These are phyloP conservation scores for Motacilla tschutschensis DNA, from an alignment of 2,113 vertebrate species.

Conservation along the genomic window DNA sequence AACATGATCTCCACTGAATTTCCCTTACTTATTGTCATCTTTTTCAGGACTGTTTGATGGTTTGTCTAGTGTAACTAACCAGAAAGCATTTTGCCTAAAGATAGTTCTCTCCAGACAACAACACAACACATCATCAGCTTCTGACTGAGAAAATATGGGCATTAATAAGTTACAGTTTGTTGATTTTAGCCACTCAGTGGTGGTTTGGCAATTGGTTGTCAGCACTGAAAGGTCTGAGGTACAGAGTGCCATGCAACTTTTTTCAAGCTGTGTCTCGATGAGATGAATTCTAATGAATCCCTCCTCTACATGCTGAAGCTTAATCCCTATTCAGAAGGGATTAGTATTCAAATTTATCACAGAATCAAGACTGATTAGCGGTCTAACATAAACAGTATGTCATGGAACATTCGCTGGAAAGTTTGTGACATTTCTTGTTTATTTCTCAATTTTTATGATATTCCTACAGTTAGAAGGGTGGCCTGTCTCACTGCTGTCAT, in stretches of 20 bases:
- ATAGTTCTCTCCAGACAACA: background rate
- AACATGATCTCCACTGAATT: slow-evolving; percentile 12
- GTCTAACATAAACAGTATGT: slow-evolving; percentile 44
- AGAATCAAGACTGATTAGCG: slow-evolving; percentile 69
- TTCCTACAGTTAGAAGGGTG: background rate
- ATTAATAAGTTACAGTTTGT: slow-evolving; percentile 26
- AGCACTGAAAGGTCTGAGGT: slow-evolving; percentile 23
- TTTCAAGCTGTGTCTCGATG: slow-evolving; percentile 67
- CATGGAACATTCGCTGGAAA: slow-evolving; percentile 52
- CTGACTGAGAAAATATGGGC: background rate
- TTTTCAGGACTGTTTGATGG: background rate
- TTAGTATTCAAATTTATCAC: slow-evolving; percentile 78
- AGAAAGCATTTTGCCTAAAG: slow-evolving; percentile 24
- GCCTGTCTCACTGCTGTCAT: background rate
- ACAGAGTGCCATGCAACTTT: slow-evolving; percentile 44
- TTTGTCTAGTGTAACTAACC: background rate
- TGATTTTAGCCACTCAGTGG: slow-evolving; percentile 42
- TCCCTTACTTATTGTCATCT: background rate
- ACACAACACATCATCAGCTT: background rate
- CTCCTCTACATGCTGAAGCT: slow-evolving; percentile 48
- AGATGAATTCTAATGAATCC: slow-evolving; percentile 76
- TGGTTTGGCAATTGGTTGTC: slow-evolving; percentile 47
- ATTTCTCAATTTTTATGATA: slow-evolving; percentile 27
- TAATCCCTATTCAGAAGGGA: slow-evolving; percentile 78
- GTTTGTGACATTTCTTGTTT: slow-evolving; percentile 23